A percentile compares a stretch with the other conserved stretches of the same genome.
Evolutionary conservation across 2,797 vertebrate genomes (phyloP).

Genomic region (Anomalospiza imberbis): DNA sequence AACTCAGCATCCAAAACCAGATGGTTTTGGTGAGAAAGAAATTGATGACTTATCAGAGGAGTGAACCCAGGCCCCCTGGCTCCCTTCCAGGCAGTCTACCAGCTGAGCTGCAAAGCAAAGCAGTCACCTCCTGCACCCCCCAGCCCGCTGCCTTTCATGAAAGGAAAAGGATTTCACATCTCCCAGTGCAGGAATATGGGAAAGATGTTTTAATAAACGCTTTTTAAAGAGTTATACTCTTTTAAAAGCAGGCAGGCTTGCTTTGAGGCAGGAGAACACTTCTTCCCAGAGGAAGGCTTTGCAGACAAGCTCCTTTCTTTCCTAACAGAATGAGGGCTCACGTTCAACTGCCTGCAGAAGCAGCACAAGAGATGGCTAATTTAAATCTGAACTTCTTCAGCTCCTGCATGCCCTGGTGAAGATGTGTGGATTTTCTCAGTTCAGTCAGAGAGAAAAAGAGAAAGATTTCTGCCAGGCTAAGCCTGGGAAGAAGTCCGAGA

Average conservation of each 20-base stretch:
- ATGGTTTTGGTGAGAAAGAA: slow-evolving; percentile 81
- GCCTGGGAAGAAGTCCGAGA: too few relatives aligned
- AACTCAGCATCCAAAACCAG: slow-evolving; percentile 77
- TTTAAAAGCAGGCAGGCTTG: not conserved
- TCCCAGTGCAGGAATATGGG: not conserved
- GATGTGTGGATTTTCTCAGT: not conserved
- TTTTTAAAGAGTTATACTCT: not conserved
- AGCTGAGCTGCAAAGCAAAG: slow-evolving; percentile 62
- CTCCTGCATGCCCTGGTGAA: not conserved
- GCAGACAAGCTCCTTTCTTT: not conserved
- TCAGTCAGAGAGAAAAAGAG: too few relatives aligned
- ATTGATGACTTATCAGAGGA: slow-evolving; percentile 80
- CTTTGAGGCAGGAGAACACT: not conserved
- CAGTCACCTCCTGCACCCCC: slow-evolving; percentile 40
- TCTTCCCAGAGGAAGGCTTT: not conserved
- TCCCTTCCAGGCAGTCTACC: slow-evolving; percentile 65
- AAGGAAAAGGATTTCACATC: slow-evolving; percentile 42
- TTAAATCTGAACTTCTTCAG: not conserved
- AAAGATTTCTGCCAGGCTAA: too few relatives aligned
- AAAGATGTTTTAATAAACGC: slow-evolving; percentile 16
- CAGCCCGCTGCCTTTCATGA: not conserved
- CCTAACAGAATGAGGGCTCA: not conserved
- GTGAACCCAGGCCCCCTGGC: slow-evolving; percentile 71
- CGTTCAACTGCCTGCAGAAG: not conserved
- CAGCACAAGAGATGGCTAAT: not conserved